Conservation (phyloP, 2,113 vertebrate genomes). For the Tychaedon coryphoeus region DNA sequence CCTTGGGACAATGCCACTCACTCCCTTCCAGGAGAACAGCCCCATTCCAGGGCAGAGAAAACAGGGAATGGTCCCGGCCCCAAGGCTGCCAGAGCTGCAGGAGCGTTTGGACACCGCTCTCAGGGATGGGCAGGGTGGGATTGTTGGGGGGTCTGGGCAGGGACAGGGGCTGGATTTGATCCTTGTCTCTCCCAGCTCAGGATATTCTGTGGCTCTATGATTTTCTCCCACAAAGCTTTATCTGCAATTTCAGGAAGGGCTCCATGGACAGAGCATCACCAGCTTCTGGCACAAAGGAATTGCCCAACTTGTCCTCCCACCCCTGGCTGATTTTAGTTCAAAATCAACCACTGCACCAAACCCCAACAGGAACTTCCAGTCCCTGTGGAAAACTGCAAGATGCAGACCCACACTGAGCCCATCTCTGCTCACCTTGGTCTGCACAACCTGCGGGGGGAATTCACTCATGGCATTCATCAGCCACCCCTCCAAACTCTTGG, state of each 20-base stretch:
- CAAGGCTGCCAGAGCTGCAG: not conserved
- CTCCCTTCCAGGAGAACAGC: not conserved
- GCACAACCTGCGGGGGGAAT: slow-evolving; percentile 89
- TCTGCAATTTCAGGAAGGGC: not conserved
- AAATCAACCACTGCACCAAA: not conserved
- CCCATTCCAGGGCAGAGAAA: not conserved
- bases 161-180: not conserved
- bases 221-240: not conserved
- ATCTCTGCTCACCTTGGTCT: slow-evolving; percentile 84
- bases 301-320: not conserved
- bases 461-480: slow-evolving; percentile 91
- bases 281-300: not conserved
- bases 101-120: rapidly evolving
- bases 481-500: slow-evolving; percentile 97
- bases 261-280: not conserved
- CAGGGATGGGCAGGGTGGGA: not conserved
- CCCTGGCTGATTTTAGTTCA: not conserved
- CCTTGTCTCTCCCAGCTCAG: not conserved
- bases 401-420: not conserved
- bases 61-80: not conserved
- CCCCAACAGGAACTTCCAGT: not conserved
- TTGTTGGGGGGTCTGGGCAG: not conserved
- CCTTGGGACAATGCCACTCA: not conserved
- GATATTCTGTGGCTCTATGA: not conserved
- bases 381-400: not conserved